A percentile compares a stretch with the other conserved stretches of the same genome.
Evolutionary conservation across 2,888 invertebrate genomes (phyloP).

Genomic region (Cataglyphis cursor): DNA sequence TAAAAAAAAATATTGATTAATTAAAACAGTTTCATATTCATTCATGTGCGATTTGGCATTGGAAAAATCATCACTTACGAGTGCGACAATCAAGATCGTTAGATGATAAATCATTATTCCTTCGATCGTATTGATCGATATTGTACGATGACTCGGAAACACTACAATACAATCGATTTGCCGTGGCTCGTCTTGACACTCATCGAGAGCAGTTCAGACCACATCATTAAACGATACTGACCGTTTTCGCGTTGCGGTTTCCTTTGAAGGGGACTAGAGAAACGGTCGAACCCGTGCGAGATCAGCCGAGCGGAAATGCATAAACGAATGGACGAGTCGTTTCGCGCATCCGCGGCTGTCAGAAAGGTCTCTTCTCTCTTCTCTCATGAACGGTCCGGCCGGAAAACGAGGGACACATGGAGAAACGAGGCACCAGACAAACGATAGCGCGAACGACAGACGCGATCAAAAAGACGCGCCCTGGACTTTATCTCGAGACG

Average conservation of each 20-base stretch:
- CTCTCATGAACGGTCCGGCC: slow-evolving; percentile 25
- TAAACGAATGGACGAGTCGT: slow-evolving; percentile 72
- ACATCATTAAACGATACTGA: slow-evolving; percentile 84
- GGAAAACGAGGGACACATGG: slow-evolving; percentile 43
- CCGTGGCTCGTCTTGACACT: slow-evolving; percentile 64
- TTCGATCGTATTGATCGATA: neutral
- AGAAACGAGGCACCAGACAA: slow-evolving; percentile 51
- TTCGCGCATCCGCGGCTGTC: slow-evolving; percentile 41
- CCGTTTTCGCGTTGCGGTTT: slow-evolving; percentile 82
- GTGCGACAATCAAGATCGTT: neutral
- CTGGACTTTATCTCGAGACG: slow-evolving; percentile 25
- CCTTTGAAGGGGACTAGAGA: slow-evolving; percentile 81
- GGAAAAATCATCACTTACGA: neutral
- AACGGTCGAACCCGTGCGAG: slow-evolving; percentile 66
- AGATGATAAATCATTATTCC: neutral
- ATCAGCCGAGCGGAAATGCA: slow-evolving; percentile 84
- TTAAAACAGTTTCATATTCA: neutral
- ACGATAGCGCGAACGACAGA: slow-evolving; percentile 46
- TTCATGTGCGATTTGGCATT: neutral
- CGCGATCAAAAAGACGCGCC: slow-evolving; percentile 38
- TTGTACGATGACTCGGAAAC: neutral
- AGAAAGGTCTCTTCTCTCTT: slow-evolving; percentile 32
- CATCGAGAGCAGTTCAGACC: slow-evolving; percentile 76
- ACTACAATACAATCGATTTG: slow-evolving; percentile 71
- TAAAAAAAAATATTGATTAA: neutral